Base-by-base conservation (phyloP, 2,797 vertebrate genomes). In the Myripristis murdjan region DNA sequence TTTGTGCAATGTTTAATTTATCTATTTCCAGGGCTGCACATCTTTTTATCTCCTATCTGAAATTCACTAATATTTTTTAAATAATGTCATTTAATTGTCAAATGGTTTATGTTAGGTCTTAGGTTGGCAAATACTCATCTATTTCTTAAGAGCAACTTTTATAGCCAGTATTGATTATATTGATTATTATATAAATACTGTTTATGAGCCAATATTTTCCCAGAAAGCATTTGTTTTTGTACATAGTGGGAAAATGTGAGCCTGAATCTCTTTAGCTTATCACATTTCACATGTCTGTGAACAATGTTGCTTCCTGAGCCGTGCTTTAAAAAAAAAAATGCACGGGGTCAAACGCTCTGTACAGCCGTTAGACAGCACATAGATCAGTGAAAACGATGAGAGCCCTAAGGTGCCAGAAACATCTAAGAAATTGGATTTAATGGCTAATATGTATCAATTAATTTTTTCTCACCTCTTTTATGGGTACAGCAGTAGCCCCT, bases 401-500 rank as follows among this genome's bases (percentile, higher is more conserved):
- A 7, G 10, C 31, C 24, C 48, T 24, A 22, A 2, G 3, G 61
- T 57, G 64, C 61, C 49, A 69, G 58, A 65, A n/a, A 47, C n/a
- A n/a, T 46, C 15, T 15, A 16, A 51, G 22, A 49, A 53, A 77
- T 74, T 61, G 26, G 39, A 68, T 75, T 68, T 66, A 58, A 64
- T 65, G 35, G 39, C 66, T 46, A 60, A 77, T 65, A 71, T 53
- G 55, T 57, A 60, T 75, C 35, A 73, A 70, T 74, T 76, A 22
- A 53, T 65, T 70, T 57, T 54, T 68, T 59, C n/a, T 69, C 28
- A 39, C 48, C 59, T 68, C 43, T 70, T 76, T 82, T 75, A 79
- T 77, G 63, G 54, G 35, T 66, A 37, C 51, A 76, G 52, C 48
- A 67, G 75, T 60, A 58, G 73, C 78, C 65, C 22, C 49, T n/a